Evolutionary conservation across 2,888 invertebrate genomes (phyloP).

Genomic region (Halocaridina rubra): DNA sequence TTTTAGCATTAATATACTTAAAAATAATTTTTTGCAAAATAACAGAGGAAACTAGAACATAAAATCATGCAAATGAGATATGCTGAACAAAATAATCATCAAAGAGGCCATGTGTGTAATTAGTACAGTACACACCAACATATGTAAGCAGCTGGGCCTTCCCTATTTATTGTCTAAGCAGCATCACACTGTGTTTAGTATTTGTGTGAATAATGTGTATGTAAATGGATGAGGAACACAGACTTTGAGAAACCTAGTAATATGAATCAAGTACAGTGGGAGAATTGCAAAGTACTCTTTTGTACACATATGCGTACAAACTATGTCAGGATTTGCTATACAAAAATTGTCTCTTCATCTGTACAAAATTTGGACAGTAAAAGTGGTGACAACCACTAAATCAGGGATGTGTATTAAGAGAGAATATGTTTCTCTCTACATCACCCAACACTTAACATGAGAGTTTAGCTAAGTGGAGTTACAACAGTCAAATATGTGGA

Average conservation of each 20-base stretch:
- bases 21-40: too few relatives aligned
- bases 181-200: not conserved
- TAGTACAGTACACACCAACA: not conserved
- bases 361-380: slow-evolving; percentile 58
- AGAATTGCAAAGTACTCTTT: not conserved
- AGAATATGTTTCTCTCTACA: not conserved
- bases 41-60: too few relatives aligned
- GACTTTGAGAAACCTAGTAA: not conserved
- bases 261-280: not conserved
- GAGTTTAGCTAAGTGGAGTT: not conserved
- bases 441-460: not conserved
- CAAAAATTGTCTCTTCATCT: slow-evolving; percentile 51
- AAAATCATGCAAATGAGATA: too few relatives aligned
- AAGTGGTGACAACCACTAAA: slow-evolving; percentile 29
- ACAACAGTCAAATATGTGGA: too few relatives aligned
- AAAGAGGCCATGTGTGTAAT: too few relatives aligned
- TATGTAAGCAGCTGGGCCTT: slow-evolving; percentile 18
- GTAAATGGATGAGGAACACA: not conserved
- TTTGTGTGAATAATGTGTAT: too few relatives aligned
- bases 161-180: slow-evolving; percentile 37
- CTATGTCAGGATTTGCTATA: slow-evolving; percentile 31
- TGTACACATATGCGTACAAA: not conserved
- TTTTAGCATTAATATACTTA: too few relatives aligned
- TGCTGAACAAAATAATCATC: too few relatives aligned
- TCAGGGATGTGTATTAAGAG: slow-evolving; percentile 16